A percentile compares a stretch with the other conserved stretches of the same genome.
These are phyloP conservation scores for Hartigia nigra DNA, from an alignment of 2,888 invertebrate species.

Conservation along the genomic window DNA sequence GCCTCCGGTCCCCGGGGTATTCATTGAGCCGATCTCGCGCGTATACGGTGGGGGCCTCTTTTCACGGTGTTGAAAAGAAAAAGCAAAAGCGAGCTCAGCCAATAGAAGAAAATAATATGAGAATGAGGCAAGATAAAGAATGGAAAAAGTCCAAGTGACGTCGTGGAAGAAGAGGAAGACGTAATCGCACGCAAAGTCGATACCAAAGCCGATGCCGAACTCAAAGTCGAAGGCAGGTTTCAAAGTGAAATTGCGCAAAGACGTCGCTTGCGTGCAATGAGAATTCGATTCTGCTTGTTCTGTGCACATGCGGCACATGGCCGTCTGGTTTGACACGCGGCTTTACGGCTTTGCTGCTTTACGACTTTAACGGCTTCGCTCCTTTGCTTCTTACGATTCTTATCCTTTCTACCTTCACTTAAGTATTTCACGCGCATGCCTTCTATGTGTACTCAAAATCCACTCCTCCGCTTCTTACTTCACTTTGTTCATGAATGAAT, in stretches of 20 bases:
- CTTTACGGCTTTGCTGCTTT: neutral
- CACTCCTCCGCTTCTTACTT: too few relatives aligned
- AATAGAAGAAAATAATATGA: neutral
- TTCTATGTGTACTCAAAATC: neutral
- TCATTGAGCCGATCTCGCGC: conserved; percentile 8
- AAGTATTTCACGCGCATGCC: neutral
- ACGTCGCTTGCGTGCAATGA: conserved; percentile 1
- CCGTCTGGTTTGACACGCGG: conserved; percentile 4
- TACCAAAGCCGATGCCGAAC: neutral
- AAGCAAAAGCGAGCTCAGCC: neutral
- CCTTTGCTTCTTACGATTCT: neutral
- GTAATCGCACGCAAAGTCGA: neutral
- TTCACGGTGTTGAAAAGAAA: neutral
- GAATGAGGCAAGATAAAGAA: neutral
- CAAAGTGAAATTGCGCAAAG: conserved; percentile 14
- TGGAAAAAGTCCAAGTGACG: neutral
- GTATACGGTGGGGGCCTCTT: conserved; percentile 12
- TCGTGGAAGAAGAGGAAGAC: neutral
- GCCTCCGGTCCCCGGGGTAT: neutral
- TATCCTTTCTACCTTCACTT: conserved; percentile 6
- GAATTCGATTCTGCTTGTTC: conserved; percentile 1
- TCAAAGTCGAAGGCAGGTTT: neutral
- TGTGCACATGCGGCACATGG: conserved; percentile 9
- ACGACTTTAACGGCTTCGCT: neutral
- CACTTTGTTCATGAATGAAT: neutral